Percentiles rank a stretch among this genome's conserved stretches.
phyloP scores from a whole-genome alignment of 2,888 invertebrate genomes.

The Phortica magna region DNA sequence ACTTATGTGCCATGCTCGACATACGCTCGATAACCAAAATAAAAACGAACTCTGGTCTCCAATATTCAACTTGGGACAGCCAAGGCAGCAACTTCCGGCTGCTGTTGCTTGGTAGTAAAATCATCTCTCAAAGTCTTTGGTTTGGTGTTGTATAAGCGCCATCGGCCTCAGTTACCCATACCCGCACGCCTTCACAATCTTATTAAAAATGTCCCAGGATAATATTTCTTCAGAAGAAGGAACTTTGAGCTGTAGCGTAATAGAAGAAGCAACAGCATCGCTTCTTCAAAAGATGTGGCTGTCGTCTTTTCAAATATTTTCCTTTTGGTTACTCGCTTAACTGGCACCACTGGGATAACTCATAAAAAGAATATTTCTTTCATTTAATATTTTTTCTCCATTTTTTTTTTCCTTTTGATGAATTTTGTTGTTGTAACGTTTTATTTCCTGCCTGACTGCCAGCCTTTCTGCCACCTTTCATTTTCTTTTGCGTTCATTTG shows the following conservation, averaged over 20 bases:
- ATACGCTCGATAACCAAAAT: background rate
- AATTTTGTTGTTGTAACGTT: background rate
- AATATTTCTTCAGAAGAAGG: constrained; percentile 45
- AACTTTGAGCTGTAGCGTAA: background rate
- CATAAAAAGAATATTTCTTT: constrained; percentile 62
- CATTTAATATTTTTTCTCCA: constrained; percentile 20
- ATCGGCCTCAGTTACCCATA: constrained; percentile 21
- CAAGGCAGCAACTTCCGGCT: background rate
- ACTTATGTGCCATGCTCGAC: constrained; percentile 23
- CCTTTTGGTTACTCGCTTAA: constrained; percentile 52
- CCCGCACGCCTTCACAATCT: constrained; percentile 60
- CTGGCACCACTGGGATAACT: constrained; percentile 67
- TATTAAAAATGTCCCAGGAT: constrained; percentile 64
- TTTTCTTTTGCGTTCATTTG: constrained; percentile 22
- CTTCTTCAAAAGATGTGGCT: constrained; percentile 2
- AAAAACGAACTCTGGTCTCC: background rate
- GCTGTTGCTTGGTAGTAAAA: background rate
- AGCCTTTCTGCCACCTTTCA: background rate
- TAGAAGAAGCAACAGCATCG: no score
- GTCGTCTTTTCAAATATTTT: background rate
- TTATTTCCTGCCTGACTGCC: background rate
- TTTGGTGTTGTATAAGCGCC: background rate
- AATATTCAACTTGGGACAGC: background rate
- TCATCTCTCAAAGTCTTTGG: background rate
- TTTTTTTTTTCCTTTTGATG: constrained; percentile 2